These are phyloP conservation scores for Macaca nemestrina DNA, from an alignment of 2,113 vertebrate genomes.

Conservation along the genomic window DNA sequence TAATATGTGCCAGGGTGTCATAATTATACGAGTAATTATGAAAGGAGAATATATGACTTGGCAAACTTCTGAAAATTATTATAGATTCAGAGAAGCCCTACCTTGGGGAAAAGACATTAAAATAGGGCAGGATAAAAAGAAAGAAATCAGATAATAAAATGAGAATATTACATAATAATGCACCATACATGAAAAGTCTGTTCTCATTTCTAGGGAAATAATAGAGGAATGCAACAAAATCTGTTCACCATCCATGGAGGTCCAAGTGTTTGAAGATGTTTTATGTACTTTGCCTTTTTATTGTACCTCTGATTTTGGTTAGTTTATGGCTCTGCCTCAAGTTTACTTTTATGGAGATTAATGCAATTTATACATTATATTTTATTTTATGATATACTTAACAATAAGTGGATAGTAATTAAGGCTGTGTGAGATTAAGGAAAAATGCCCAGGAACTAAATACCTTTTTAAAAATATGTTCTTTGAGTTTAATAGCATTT, in stretches of 20 bases:
- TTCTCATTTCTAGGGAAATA: constrained; percentile 50
- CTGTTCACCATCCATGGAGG: neutral
- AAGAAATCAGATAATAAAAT: constrained; percentile 34
- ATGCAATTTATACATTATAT: constrained; percentile 68
- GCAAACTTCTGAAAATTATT: constrained; percentile 56
- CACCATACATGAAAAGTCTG: neutral
- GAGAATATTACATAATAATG: constrained; percentile 47
- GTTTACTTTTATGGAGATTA: constrained; percentile 69
- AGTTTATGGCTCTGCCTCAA: constrained; percentile 63
- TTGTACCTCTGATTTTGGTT: constrained; percentile 48
- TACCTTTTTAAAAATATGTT: constrained; percentile 59
- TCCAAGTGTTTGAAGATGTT: constrained; percentile 49
- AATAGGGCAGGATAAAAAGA: neutral
- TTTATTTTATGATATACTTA: constrained; percentile 77
- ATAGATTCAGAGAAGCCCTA: constrained; percentile 36
- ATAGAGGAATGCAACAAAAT: constrained; percentile 30
- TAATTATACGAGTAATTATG: constrained; percentile 60
- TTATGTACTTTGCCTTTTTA: constrained; percentile 55
- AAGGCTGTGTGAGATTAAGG: constrained; percentile 63
- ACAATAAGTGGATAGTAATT: constrained; percentile 76
- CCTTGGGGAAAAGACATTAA: constrained; percentile 35
- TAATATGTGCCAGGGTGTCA: constrained; percentile 38
- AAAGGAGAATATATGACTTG: constrained; percentile 56
- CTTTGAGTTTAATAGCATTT: constrained; percentile 72
- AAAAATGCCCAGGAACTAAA: constrained; percentile 74